These are phyloP conservation scores for Eulithis testata DNA, from an alignment of 2,888 invertebrate species.

Conservation along the genomic window DNA sequence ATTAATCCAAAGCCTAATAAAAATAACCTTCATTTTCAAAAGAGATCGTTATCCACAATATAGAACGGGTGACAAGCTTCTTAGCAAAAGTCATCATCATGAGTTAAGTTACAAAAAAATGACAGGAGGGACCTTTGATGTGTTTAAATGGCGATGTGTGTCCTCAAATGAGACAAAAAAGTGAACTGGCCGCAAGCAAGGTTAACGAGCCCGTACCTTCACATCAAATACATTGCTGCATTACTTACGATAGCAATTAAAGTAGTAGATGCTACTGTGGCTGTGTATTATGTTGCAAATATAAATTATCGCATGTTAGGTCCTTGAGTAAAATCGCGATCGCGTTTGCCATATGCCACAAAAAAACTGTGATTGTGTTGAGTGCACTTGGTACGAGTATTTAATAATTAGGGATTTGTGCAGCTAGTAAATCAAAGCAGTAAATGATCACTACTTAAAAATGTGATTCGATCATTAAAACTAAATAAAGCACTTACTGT, in stretches of 20 bases:
- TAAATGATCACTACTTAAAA: too few species aligned
- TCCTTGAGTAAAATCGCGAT: constrained; percentile 22
- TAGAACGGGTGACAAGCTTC: constrained; percentile 32
- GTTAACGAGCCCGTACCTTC: constrained; percentile 50
- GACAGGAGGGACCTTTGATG: constrained; percentile 62
- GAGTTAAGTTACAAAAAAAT: constrained; percentile 51
- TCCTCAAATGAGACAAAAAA: constrained; percentile 67
- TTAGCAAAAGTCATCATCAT: constrained; percentile 43
- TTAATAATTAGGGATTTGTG: constrained; percentile 18
- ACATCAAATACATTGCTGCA: constrained; percentile 32
- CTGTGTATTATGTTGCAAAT: constrained; percentile 30
- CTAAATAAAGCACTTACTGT: too few species aligned
- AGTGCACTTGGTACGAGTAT: constrained; percentile 31
- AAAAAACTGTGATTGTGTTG: constrained; percentile 45
- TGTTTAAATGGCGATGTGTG: constrained; percentile 68
- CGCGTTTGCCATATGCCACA: constrained; percentile 58
- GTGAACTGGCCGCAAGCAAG: constrained; percentile 52
- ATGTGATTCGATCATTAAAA: too few species aligned
- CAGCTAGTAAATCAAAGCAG: too few species aligned
- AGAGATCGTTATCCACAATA: constrained; percentile 30
- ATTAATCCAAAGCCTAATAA: too few species aligned
- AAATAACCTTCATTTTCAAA: not conserved
- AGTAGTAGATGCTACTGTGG: not conserved
- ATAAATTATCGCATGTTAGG: not conserved
- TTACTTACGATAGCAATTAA: constrained; percentile 10